Base-by-base conservation (phyloP, 2,797 vertebrate genomes). In the Sebastiscus albofasciatus region DNA sequence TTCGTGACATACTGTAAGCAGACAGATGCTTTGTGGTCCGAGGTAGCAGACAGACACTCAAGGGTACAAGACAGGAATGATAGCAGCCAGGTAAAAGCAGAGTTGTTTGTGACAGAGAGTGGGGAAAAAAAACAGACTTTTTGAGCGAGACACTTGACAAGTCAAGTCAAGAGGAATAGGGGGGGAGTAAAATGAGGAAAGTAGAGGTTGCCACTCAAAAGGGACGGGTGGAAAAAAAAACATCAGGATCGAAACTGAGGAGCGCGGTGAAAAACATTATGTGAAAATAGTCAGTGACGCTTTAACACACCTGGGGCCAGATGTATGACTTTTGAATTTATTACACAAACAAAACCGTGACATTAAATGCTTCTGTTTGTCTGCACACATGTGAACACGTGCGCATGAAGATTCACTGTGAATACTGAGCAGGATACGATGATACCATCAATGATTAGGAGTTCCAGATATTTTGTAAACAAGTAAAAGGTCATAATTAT, bases 131-230 rank as follows among this genome's bases (percentile, higher is more conserved):
- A 76, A 54, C 0, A 42, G 5, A 49, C 11, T 13, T 31, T 64
- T 69, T 74, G 49, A 80, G 56, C 8, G 60, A 79, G 61, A 67
- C 61, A 79, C 65, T 72, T 78, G 79, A 90, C 86, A 83, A 60
- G 75, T 59, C 70, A 73, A 84, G 81, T 79, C 39, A 67, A 83
- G 86, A 86, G 82, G 29, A 75, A 77, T 27, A 60, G 75, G 31
- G 1, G 14, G n/a, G 65, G 33, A 39, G 78, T 69, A 69, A 81
- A 82, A 76, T 66, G 60, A 81, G 39, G 33, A 86, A 83, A 84
- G 81, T 70, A 56, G 56, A 88, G 77, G 80, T 86, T 90, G 89
- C 79, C 87, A 89, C 70, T 89, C 76, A 90, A 81, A 82, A 59
- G 80, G 27, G 72, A 88, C 10, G 20, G 34, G 54, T 70, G 76